Evolutionary conservation across 2,888 invertebrate genomes (phyloP).

Genomic region (Polydrusus tereticollis): DNA sequence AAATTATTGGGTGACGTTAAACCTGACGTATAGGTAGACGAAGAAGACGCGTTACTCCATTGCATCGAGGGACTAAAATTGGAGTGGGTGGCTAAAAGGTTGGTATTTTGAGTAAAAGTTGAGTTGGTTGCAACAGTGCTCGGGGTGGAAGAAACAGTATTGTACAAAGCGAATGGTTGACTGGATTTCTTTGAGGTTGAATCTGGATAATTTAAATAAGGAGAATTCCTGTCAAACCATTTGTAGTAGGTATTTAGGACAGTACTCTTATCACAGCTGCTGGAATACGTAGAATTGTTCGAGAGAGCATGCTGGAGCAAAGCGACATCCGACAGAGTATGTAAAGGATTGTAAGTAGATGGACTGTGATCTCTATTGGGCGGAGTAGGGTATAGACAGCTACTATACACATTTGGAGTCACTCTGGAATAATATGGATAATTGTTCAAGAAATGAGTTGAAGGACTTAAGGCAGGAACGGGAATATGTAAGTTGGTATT

Average conservation of each 20-base stretch:
- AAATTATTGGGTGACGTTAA: too few species aligned
- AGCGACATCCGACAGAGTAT: neutral
- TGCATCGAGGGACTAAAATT: too few species aligned
- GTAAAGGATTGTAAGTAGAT: neutral
- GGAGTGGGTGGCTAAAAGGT: too few species aligned
- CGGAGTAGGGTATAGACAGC: neutral
- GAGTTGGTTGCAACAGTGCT: neutral
- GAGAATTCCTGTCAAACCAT: neutral
- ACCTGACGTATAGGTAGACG: too few species aligned
- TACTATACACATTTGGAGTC: neutral
- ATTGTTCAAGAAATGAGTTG: neutral
- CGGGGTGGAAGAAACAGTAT: neutral
- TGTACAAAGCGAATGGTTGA: too few species aligned
- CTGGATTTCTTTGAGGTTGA: neutral
- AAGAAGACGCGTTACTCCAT: too few species aligned
- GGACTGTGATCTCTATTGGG: neutral
- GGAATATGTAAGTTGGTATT: neutral
- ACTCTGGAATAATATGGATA: neutral
- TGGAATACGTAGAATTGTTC: neutral
- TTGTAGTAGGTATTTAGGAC: neutral
- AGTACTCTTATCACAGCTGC: neutral
- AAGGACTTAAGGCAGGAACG: neutral
- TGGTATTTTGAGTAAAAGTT: too few species aligned
- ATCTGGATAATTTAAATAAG: neutral
- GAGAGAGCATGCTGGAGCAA: neutral